These are phyloP conservation scores for Harlomillsia oculata DNA, from an alignment of 1,140 invertebrate species.

Conservation along the genomic window DNA sequence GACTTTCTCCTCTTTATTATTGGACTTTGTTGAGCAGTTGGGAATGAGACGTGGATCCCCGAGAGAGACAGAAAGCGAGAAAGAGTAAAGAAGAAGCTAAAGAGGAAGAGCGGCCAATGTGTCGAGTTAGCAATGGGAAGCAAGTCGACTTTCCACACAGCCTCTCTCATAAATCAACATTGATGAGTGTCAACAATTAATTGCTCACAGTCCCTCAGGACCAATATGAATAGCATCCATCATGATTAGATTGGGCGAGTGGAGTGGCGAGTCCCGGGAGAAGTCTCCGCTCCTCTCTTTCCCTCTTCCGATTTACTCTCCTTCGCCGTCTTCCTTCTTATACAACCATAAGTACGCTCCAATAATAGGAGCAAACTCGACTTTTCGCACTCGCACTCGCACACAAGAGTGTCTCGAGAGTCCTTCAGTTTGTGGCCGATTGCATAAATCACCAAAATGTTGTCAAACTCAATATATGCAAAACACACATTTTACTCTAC, in stretches of 20 bases:
- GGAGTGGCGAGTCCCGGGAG: too few species aligned
- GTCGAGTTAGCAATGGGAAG: conserved; percentile 6
- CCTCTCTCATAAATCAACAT: conserved; percentile 33
- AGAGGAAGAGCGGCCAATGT: conserved; percentile 18
- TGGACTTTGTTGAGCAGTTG: conserved; percentile 2
- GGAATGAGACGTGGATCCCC: conserved; percentile 1
- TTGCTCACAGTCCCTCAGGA: conserved; percentile 31
- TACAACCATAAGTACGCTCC: too few species aligned
- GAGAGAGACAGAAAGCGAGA: conserved; percentile 12
- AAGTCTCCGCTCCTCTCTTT: conserved; percentile 1
- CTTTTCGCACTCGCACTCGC: too few species aligned
- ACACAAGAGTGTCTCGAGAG: too few species aligned
- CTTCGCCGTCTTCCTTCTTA: too few species aligned
- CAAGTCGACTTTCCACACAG: conserved; percentile 2
- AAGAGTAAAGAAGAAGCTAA: conserved; percentile 18
- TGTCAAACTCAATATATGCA: too few species aligned
- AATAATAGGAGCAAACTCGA: too few species aligned
- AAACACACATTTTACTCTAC: too few species aligned
- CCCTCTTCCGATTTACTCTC: too few species aligned
- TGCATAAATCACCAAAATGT: too few species aligned
- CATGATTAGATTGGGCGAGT: conserved; percentile 35
- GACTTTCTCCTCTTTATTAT: too few species aligned
- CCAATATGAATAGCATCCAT: conserved; percentile 35
- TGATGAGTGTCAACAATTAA: conserved; percentile 36
- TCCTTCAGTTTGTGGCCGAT: too few species aligned